A percentile compares a stretch with the other conserved stretches of the same genome.
Conservation (phyloP, 2,888 invertebrate genomes). For the Polietes domitor region DNA sequence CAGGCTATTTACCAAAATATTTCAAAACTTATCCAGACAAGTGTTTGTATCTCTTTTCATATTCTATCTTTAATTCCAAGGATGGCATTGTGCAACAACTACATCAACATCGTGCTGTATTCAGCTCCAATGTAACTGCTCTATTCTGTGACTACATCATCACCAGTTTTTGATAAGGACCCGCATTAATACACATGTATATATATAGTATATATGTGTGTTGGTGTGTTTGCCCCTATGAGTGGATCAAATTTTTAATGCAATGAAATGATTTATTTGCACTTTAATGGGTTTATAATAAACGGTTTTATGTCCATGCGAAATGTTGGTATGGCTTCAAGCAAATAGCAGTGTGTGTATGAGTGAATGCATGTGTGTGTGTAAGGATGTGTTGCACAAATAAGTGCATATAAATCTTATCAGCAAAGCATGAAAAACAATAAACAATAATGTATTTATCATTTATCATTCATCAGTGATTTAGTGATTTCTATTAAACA, state of each 20-base stretch:
- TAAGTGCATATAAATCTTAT: conserved; percentile 10
- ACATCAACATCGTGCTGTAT: no score
- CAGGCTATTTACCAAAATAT: no score
- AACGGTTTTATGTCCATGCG: conserved; percentile 32
- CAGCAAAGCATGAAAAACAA: neutral
- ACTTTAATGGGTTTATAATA: conserved; percentile 64
- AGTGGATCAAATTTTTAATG: conserved; percentile 48
- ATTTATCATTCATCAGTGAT: no score
- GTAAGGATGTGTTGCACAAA: neutral
- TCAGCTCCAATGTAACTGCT: no score
- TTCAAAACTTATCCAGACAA: no score
- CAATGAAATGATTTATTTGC: conserved; percentile 64
- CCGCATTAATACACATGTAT: no score
- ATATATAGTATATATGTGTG: neutral
- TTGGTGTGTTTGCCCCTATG: neutral
- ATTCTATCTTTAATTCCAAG: no score
- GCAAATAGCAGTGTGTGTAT: no score
- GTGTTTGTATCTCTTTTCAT: no score
- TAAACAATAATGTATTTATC: neutral
- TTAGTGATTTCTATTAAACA: neutral
- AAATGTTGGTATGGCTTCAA: neutral
- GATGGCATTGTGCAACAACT: no score
- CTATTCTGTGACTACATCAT: no score
- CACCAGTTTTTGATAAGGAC: no score
- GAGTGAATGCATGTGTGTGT: neutral